Evolutionary conservation across 2,797 vertebrate genomes (phyloP).

Genomic region (Rallus crepitans): DNA sequence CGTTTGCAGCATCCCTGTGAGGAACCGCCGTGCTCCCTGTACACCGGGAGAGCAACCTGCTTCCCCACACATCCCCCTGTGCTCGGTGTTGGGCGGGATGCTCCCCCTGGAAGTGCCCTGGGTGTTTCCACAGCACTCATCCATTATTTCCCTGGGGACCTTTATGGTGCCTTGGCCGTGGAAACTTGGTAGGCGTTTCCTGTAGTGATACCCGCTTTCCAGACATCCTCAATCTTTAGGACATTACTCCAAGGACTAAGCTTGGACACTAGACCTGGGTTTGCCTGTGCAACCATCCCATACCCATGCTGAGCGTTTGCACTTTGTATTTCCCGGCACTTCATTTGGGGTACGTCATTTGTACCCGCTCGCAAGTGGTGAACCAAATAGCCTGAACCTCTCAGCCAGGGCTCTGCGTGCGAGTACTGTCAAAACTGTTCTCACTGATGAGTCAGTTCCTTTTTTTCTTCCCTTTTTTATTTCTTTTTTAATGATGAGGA

Average conservation of each 20-base stretch:
- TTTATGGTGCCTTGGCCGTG: rapidly evolving
- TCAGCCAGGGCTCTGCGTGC: conserved; percentile 30
- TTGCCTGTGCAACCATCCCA: neutral
- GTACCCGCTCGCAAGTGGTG: neutral
- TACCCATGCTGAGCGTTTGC: neutral
- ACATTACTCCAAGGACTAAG: neutral
- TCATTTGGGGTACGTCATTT: neutral
- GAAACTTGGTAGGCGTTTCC: neutral
- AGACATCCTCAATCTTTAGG: neutral
- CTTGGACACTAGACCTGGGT: neutral
- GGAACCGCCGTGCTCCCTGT: rapidly evolving
- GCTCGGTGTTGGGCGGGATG: neutral
- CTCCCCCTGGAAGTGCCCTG: neutral
- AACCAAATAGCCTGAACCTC: neutral
- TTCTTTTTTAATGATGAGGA: conserved; percentile 33
- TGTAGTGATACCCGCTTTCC: neutral
- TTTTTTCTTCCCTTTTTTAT: neutral
- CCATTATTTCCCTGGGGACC: neutral
- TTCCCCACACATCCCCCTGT: neutral
- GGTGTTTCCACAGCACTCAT: rapidly evolving
- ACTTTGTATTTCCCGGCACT: rapidly evolving
- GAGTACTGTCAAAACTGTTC: conserved; percentile 55
- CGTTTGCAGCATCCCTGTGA: neutral
- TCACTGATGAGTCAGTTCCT: conserved; percentile 51
- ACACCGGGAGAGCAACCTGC: neutral